phyloP scores from a whole-genome alignment of 2,888 invertebrate species.

The Mechanitis messenoides region DNA sequence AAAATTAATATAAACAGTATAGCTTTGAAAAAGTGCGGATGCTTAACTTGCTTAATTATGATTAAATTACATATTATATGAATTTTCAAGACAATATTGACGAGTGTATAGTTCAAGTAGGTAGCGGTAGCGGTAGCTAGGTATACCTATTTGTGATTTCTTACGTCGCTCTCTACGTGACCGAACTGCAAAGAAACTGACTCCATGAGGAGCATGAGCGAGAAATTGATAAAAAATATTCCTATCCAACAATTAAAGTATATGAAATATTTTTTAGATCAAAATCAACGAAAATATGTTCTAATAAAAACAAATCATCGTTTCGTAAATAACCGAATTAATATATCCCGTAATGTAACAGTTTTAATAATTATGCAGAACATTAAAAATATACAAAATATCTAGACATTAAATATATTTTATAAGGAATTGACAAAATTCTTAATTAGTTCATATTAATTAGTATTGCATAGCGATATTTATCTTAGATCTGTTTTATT shows the following conservation, averaged over 20 bases:
- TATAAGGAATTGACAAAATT: too few relatives aligned
- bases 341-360: too few relatives aligned
- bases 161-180: slow-evolving; percentile 49
- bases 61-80: not conserved
- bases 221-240: slow-evolving; percentile 30
- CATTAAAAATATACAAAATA: too few relatives aligned
- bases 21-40: too few relatives aligned
- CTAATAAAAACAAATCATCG: too few relatives aligned
- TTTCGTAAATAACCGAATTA: too few relatives aligned
- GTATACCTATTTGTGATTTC: slow-evolving; percentile 48
- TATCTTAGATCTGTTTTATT: not conserved
- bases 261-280: slow-evolving; percentile 2
- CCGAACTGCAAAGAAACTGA: slow-evolving; percentile 37
- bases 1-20: too few relatives aligned
- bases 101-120: slow-evolving; percentile 23
- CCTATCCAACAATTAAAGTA: slow-evolving; percentile 15
- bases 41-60: not conserved
- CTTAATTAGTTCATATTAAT: slow-evolving; percentile 14
- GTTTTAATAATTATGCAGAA: too few relatives aligned
- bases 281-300: too few relatives aligned
- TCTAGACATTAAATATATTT: too few relatives aligned
- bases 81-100: slow-evolving; percentile 1
- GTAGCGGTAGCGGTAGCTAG: slow-evolving; percentile 46
- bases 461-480: not conserved
- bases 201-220: slow-evolving; percentile 20